phyloP scores from a whole-genome alignment of 1,140 invertebrate genomes.

The Anoplolepis gracilipes region DNA sequence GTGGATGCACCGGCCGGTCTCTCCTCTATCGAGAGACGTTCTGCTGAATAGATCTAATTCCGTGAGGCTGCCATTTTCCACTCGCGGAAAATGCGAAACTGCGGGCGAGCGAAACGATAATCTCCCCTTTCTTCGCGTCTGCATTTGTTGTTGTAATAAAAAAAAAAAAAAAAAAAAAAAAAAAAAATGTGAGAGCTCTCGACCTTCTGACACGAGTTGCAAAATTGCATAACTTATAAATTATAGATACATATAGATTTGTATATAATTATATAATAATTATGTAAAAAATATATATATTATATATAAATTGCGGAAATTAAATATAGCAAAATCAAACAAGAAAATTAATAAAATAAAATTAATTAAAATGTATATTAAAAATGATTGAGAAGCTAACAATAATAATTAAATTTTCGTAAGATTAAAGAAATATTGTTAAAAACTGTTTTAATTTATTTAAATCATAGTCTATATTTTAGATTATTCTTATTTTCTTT shows the following conservation, averaged over 20 bases:
- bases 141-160: background rate
- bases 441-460: background rate
- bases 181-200: background rate
- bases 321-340: background rate
- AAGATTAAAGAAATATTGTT: background rate
- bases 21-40: background rate
- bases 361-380: background rate
- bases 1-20: conserved; percentile 58
- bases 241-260: too few relatives aligned
- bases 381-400: background rate
- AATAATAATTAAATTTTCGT: background rate
- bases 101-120: background rate
- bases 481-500: background rate
- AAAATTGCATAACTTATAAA: background rate
- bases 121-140: background rate
- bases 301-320: background rate
- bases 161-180: too few relatives aligned
- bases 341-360: conserved; percentile 19
- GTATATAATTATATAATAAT: too few relatives aligned
- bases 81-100: conserved; percentile 21
- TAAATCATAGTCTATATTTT: background rate
- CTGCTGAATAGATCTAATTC: conserved; percentile 26
- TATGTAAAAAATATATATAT: too few relatives aligned
- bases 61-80: background rate
- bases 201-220: background rate